Base-by-base conservation (phyloP, 1,140 invertebrate genomes). In the Hormaphis cornu region DNA sequence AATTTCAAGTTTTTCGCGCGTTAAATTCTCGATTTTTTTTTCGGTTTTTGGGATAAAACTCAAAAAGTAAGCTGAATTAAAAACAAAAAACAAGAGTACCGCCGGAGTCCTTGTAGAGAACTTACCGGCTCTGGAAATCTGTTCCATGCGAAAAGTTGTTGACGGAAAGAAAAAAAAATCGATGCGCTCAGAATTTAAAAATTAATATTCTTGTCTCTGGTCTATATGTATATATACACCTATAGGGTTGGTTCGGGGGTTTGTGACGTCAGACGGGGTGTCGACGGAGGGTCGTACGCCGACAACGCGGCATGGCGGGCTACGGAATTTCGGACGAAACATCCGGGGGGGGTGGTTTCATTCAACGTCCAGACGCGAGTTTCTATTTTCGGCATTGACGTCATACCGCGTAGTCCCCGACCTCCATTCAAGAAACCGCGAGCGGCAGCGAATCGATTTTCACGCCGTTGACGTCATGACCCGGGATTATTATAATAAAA, bases 391-490 rank as follows among this genome's bases (percentile, higher is more conserved):
- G 20, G 44, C 20, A 66, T 66, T 66, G 61, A 66, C 61, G 61
- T 66, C 61, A 66, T 50, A 50, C 28, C 26, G 12, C 44, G 12
- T 22, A 22, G n/a, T 46, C 28, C 46, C 42, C 61, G 42, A 66
- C 61, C 44, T 66, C 61, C 61, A 66, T 66, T 66, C 61, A 66
- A 50, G 61, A 66, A 66, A 30, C 18, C 42, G 28, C 42, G 30
- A 58, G 35, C 14, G 37, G 1, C 8, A 3, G 9, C 20, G n/a
- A 50, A 66, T 66, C 61, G 61, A 66, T 66, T 63, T 28, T 46
- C 1, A 7, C 20, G 16, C 26, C 18, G 44, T 66, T 66, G 61
- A 66, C 44, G 61, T 66, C 61, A 66, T 20, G 14, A 9, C 3
- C 20, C 1, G n/a, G 1, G 20, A 35, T 33, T n/a, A n/a, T 42